Evolutionary conservation across 2,113 vertebrate genomes (phyloP), one percentile per base, ranked within the genome.

Genomic region (Corythoichthys intestinalis): DNA sequence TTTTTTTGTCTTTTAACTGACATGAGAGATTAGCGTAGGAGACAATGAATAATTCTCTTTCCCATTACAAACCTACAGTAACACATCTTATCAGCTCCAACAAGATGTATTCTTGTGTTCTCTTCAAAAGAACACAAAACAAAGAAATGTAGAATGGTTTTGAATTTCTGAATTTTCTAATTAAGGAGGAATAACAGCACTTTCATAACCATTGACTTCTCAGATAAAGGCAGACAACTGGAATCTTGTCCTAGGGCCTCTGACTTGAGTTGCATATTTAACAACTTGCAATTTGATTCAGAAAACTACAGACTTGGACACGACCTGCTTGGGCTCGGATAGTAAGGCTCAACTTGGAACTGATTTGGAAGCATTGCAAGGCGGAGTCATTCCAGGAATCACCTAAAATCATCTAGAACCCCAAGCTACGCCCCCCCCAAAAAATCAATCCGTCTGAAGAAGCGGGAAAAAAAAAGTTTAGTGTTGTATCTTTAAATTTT

Each of bases 21-120:
- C 70, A 66, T 69, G 74, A 78, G 74, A 82, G 76, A 86, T 88
- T 85, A 75, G 60, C 74, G 70, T 57, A 59, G 67, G 70, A 81
- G 79, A 90, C 87, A 86, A 86, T 87, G 76, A 80, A 84, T 73
- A 67, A 79, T 78, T 79, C 37, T 72, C 47, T 68, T 57, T 73
- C 65, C 73, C 66, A 73, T 84, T 76, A 79, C 86, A 83, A 79
- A 62, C 44, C 52, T 41, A 48, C 61, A 72, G 38, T 49, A 65
- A 71, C 70, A 71, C 50, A 76, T 84, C 83, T 87, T 90, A 87
- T 88, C 85, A 77, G 81, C 2, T 0, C 76, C 28, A 68, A 70
- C 82, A 83, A 68, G 56, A 53, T 72, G 86, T 75, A 66, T 28
- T 46, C 48, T 70, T 75, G 46, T 63, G 73, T 84, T 89, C 77